Evolutionary conservation across 2,888 invertebrate genomes (phyloP).

Genomic region (Lymantria monacha): DNA sequence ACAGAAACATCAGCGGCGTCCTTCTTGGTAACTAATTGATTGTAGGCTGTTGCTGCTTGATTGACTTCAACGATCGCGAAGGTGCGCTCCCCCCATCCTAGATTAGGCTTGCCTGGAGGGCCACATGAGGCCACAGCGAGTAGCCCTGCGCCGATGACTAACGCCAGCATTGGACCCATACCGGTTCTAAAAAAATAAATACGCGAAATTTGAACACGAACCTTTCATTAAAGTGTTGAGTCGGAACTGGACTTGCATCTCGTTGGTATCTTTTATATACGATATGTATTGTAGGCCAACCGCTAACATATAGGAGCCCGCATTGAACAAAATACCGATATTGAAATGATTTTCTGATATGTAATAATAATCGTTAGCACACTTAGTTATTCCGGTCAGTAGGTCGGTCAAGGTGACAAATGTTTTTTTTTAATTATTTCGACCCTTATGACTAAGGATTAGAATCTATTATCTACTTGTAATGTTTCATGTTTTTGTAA

Average conservation of each 20-base stretch:
- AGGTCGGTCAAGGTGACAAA: slow-evolving; percentile 69
- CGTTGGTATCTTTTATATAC: slow-evolving; percentile 72
- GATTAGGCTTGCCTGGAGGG: slow-evolving; percentile 69
- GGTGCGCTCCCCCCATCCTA: slow-evolving; percentile 75
- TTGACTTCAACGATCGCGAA: slow-evolving; percentile 76
- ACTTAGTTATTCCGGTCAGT: slow-evolving; percentile 70
- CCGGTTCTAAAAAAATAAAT: slow-evolving; percentile 67
- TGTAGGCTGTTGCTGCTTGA: slow-evolving; percentile 76
- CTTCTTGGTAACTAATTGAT: slow-evolving; percentile 66
- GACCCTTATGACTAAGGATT: slow-evolving; percentile 29
- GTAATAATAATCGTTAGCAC: slow-evolving; percentile 74
- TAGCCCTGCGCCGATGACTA: slow-evolving; percentile 50
- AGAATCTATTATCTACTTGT: not conserved
- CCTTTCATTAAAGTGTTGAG: slow-evolving; percentile 58
- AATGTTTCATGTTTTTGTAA: not conserved
- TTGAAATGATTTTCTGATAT: slow-evolving; percentile 64
- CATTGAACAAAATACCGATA: slow-evolving; percentile 54
- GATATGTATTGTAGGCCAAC: slow-evolving; percentile 73
- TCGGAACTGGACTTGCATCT: slow-evolving; percentile 64
- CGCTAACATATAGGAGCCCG: slow-evolving; percentile 68
- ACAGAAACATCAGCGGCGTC: slow-evolving; percentile 72
- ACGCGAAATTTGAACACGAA: slow-evolving; percentile 50
- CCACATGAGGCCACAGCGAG: slow-evolving; percentile 46
- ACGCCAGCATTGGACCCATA: slow-evolving; percentile 57
- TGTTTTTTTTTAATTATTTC: slow-evolving; percentile 51